Conservation (phyloP, 2,113 vertebrate genomes). For the Xiphorhynchus elegans region DNA sequence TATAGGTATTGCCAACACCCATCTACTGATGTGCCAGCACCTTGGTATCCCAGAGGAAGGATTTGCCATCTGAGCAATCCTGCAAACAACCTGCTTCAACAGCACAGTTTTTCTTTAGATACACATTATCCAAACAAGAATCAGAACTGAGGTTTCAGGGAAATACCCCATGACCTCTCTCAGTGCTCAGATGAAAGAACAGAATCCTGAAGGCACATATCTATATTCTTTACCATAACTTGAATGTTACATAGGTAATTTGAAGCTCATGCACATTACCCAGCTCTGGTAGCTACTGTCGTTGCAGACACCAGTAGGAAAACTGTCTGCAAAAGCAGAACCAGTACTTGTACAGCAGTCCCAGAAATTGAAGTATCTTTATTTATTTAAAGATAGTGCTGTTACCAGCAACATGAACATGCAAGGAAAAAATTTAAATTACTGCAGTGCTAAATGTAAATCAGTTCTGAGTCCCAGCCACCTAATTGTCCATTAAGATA, state of each 20-base stretch:
- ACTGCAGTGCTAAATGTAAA: constrained; percentile 41
- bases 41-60: background rate
- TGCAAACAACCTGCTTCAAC: background rate
- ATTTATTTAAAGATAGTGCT: background rate
- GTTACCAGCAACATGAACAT: background rate
- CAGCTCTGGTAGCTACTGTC: background rate
- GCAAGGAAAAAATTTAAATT: background rate
- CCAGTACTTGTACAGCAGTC: background rate
- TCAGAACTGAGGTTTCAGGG: background rate
- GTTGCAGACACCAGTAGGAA: background rate
- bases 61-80: background rate
- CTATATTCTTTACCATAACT: background rate
- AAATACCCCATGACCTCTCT: background rate
- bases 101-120: background rate
- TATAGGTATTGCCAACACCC: background rate
- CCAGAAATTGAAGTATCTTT: background rate
- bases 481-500: constrained; percentile 65
- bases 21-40: background rate
- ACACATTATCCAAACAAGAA: background rate
- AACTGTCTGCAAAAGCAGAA: background rate
- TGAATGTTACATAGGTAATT: background rate
- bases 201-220: background rate
- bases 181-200: background rate
- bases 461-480: constrained; percentile 37
- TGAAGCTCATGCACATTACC: background rate